phyloP scores from a whole-genome alignment of 2,888 invertebrate species.

The Thumatha senex region DNA sequence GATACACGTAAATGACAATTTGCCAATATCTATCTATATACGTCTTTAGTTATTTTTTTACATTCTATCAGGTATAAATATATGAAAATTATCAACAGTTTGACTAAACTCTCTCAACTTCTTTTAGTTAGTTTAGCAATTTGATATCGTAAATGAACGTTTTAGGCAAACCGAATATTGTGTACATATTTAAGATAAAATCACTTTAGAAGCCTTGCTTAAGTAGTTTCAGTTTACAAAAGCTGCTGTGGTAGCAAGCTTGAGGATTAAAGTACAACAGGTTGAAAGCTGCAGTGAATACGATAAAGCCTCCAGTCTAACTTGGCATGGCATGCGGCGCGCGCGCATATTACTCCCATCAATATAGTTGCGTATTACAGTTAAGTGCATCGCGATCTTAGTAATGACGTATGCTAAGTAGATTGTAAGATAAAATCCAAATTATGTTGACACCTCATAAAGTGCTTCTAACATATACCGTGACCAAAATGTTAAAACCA shows the following conservation, averaged over 20 bases:
- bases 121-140: no score
- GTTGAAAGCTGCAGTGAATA: conserved; percentile 67
- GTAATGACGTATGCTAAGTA: conserved; percentile 28
- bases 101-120: no score
- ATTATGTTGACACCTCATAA: conserved; percentile 3
- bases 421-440: not conserved
- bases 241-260: conserved; percentile 60
- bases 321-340: conserved; percentile 69
- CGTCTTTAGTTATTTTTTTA: no score
- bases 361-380: conserved; percentile 15
- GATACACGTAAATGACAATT: no score
- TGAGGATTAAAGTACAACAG: conserved; percentile 73
- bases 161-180: not conserved
- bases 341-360: not conserved
- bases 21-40: no score
- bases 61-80: no score
- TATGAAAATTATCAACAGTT: no score
- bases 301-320: conserved; percentile 77
- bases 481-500: conserved; percentile 58
- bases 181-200: not conserved
- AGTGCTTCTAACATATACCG: conserved; percentile 27
- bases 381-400: conserved; percentile 29
- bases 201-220: conserved; percentile 25
- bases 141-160: no score
- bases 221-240: conserved; percentile 55